Percentiles rank a stretch among this genome's conserved stretches.
Conservation (phyloP, 2,888 invertebrate species). For the Agriopis marginaria region DNA sequence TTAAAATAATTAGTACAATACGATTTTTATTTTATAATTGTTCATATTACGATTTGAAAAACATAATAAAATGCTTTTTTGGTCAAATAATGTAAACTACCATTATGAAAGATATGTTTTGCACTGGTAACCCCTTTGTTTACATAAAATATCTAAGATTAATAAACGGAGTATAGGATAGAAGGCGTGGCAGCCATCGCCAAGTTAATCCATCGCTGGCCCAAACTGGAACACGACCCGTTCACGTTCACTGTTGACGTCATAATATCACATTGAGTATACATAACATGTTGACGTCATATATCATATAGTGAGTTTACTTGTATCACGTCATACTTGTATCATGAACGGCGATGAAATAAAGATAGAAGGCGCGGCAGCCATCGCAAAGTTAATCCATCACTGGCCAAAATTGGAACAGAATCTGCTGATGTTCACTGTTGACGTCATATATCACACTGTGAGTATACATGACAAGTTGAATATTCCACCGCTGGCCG, state of each 20-base stretch:
- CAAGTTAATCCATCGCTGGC: conserved; percentile 70
- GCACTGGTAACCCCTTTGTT: too few relatives aligned
- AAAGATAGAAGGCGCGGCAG: conserved; percentile 56
- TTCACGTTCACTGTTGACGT: conserved; percentile 89
- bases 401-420: conserved; percentile 87
- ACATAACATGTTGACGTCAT: not conserved
- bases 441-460: conserved; percentile 88
- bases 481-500: conserved; percentile 75
- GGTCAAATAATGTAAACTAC: too few relatives aligned
- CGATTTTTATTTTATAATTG: too few relatives aligned
- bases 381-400: conserved; percentile 57
- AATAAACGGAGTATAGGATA: too few relatives aligned
- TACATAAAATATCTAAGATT: too few relatives aligned
- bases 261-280: conserved; percentile 82
- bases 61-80: too few relatives aligned
- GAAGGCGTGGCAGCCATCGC: conserved; percentile 59
- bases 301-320: not conserved
- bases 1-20: too few relatives aligned
- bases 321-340: conserved; percentile 49
- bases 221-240: conserved; percentile 88
- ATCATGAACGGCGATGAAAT: conserved; percentile 56
- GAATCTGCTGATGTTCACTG: conserved; percentile 88
- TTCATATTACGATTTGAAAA: too few relatives aligned
- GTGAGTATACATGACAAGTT: conserved; percentile 76
- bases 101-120: too few relatives aligned